Evolutionary conservation across 2,888 invertebrate species (phyloP).

Genomic region (Hirtodrosophila trivittata): DNA sequence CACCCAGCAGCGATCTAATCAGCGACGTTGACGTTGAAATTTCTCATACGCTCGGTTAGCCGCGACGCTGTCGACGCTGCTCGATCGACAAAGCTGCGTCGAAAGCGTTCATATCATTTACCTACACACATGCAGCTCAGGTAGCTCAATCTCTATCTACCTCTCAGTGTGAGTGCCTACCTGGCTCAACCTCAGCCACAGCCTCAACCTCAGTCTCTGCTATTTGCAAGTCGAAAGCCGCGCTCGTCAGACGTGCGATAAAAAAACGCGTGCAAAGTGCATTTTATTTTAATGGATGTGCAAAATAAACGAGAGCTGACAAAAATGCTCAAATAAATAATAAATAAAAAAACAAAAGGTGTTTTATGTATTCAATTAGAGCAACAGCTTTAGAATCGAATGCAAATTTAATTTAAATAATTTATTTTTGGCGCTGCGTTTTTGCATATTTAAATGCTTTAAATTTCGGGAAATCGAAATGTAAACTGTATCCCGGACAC

Average conservation of each 20-base stretch:
- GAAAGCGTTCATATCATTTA: constrained; percentile 53
- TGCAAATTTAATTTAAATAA: too few species aligned
- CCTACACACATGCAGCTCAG: constrained; percentile 19
- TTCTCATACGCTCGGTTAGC: constrained; percentile 78
- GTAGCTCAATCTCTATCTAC: too few species aligned
- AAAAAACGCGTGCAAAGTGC: constrained; percentile 46
- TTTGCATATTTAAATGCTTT: constrained; percentile 42
- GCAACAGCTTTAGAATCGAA: too few species aligned
- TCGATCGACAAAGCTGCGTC: constrained; percentile 51
- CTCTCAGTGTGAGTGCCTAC: constrained; percentile 31
- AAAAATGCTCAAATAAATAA: constrained; percentile 17
- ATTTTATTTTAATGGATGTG: constrained; percentile 49
- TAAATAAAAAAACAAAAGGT: constrained; percentile 13
- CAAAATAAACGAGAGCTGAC: too few species aligned
- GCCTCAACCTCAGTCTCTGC: constrained; percentile 38
- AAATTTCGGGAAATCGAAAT: constrained; percentile 32
- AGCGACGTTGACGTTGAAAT: constrained; percentile 51
- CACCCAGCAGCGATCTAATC: constrained; percentile 70
- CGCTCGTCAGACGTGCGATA: constrained; percentile 58
- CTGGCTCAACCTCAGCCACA: constrained; percentile 36
- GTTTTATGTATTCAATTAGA: too few species aligned
- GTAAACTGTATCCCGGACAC: constrained; percentile 15
- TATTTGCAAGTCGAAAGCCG: constrained; percentile 67
- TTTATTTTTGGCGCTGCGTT: too few species aligned
- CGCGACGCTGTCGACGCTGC: constrained; percentile 58